A percentile compares a stretch with the other conserved stretches of the same genome.
These are phyloP conservation scores for Leptoclinus maculatus DNA, from an alignment of 2,797 vertebrate genomes.

Conservation along the genomic window DNA sequence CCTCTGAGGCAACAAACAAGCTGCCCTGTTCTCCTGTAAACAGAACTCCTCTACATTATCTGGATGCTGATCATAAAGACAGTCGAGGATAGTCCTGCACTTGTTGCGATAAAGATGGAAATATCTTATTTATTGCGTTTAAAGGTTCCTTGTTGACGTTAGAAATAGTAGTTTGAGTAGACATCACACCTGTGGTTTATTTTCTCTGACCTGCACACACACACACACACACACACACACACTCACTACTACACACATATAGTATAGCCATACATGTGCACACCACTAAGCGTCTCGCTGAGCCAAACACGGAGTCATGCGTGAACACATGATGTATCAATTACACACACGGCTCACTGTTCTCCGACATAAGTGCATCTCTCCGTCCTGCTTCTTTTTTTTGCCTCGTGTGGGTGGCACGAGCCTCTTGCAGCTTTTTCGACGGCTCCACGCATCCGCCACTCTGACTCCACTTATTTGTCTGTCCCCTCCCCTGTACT, in stretches of 20 bases:
- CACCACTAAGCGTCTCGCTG: not conserved
- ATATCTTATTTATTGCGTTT: no score
- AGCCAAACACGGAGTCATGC: conserved; percentile 3
- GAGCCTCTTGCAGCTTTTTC: conserved; percentile 17
- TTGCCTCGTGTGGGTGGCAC: conserved; percentile 28
- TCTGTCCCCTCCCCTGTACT: conserved; percentile 20
- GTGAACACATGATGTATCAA: not conserved
- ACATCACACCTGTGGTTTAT: not conserved
- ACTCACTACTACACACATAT: not conserved
- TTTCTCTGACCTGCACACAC: not conserved
- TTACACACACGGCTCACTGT: conserved; percentile 11
- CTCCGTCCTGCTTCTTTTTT: conserved; percentile 20
- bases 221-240: not conserved
- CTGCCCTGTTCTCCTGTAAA: no score
- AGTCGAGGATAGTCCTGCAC: no score
- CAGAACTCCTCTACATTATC: no score
- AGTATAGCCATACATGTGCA: not conserved
- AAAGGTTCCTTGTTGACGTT: not conserved
- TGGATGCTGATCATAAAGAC: no score
- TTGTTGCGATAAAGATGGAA: no score
- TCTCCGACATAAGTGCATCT: conserved; percentile 19
- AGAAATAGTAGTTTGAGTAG: not conserved
- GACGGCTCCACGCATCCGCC: conserved; percentile 16
- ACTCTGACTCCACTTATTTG: conserved; percentile 38
- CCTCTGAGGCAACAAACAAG: no score